Evolutionary conservation across 2,797 vertebrate species (phyloP), one percentile per base, ranked within the genome.

Genomic region (Lemur catta): DNA sequence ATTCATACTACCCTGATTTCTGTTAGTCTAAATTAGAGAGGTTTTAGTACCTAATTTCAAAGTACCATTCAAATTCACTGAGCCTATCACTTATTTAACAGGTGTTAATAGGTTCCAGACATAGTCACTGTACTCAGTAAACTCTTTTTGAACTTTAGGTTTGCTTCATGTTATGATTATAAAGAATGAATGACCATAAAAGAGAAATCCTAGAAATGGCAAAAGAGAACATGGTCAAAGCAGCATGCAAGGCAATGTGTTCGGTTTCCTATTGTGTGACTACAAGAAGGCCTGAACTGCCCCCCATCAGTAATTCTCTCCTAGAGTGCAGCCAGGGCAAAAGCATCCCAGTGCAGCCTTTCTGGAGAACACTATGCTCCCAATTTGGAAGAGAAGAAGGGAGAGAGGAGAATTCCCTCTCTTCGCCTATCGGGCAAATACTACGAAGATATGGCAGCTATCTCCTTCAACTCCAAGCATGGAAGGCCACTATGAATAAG

Each of bases 111-210:
- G 55, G 24, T 63, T 93, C 55, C 57, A 94, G 86, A 84, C 69
- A 92, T 0, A 46, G 69, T 46, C 82, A 72, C 0, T 91, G 28
- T 82, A 84, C 57, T 88, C 35, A 80, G 59, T 84, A 96, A 87
- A 80, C 92, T 82, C 69, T 78, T 89, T 94, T 24, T 92, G 78
- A 96, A 96, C 30, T 28, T 96, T 91, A 84, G 76, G 33, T 95
- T 95, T 90, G 61, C 63, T 85, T 92, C 63, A 84, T 4, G 18
- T 92, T 91, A 82, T 93, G 72, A 92, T 80, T 71, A 61, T 48
- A 88, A 96, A 81, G n/a, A 94, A 93, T 43, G 69, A 96, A 72
- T 76, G 84, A 87, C 26, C 41, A 74, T 63, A 91, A 88, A 87
- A 72, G 50, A 86, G 18, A 57, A 89, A 95, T 61, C 48, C 48